Evolutionary conservation across 2,888 invertebrate genomes (phyloP), one percentile per base, ranked within the genome.

Genomic region (Oligia strigilis): DNA sequence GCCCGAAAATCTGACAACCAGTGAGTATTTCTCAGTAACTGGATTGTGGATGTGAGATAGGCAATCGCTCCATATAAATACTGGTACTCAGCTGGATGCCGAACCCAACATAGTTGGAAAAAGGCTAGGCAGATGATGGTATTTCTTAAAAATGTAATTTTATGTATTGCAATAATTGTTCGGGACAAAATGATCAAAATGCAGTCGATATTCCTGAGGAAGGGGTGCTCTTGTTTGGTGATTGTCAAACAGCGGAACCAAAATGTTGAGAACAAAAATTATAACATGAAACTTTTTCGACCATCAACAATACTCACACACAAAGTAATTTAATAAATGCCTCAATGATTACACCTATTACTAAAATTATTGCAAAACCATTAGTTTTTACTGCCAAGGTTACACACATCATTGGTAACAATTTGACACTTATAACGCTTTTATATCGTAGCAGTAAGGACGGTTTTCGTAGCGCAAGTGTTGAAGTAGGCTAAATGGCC

Each of bases 281-380:
- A 40, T 19, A 43, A 2, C 23, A 17, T 23, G 14, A 40, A 46
- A 40, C 4, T 36, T 70, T 70, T 70, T 60, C 49, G 14, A 49
- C n/a, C 11, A 17, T n/a, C 29, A 43, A 69, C 55, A 62, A n/a
- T 36, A 43, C 4, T 58, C 11, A 58, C 58, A 72, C n/a, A 49
- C 14, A 77, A 49, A 62, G 62, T 46, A 67, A 80, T 85, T 66
- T n/a, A 71, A 71, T 49, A 74, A 84, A 84, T 67, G 71, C 58
- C 40, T 65, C 46, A 14, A 43, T 65, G 69, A 75, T 85, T 66
- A 81, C 62, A 76, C 29, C 62, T 29, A 70, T 83, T 84, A 81
- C 58, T 64, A 17, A 40, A 64, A 74, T 84, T 58, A 75, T 75
- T 62, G 58, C 40, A 65, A 62, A 70, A 70, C 75, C 55, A 73